Conservation (phyloP, 2,888 invertebrate species). For the Lasioglossum malachurum region DNA sequence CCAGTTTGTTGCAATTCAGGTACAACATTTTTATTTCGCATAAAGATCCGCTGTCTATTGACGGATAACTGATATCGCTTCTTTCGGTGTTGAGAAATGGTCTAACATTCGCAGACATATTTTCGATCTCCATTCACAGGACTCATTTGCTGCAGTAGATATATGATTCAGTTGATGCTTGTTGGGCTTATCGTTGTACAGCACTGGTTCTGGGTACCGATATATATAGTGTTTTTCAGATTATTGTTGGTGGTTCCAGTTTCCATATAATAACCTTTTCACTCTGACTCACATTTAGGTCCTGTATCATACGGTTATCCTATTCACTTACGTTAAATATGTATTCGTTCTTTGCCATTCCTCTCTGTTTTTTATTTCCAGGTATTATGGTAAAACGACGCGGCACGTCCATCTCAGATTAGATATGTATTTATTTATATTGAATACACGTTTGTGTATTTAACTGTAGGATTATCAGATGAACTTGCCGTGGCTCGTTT, state of each 20-base stretch:
- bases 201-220: constrained; percentile 82
- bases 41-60: too few relatives aligned
- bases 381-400: constrained; percentile 64
- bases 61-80: neutral
- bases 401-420: constrained; percentile 57
- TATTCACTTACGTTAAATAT: constrained; percentile 56
- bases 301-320: constrained; percentile 65
- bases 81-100: neutral
- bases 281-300: constrained; percentile 69
- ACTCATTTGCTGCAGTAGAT: constrained; percentile 66
- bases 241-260: constrained; percentile 80
- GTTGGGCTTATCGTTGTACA: constrained; percentile 82
- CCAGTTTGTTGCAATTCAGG: too few relatives aligned
- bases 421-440: too few relatives aligned
- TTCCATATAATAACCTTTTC: constrained; percentile 68
- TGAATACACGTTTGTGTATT: neutral
- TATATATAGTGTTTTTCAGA: constrained; percentile 81
- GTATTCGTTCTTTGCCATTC: constrained; percentile 58
- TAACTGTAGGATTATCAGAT: constrained; percentile 11
- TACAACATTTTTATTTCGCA: too few relatives aligned
- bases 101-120: constrained; percentile 37
- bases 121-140: constrained; percentile 66
- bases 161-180: constrained; percentile 74
- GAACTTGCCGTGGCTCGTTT: constrained; percentile 55
- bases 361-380: constrained; percentile 71